Evolutionary conservation across 2,888 invertebrate species (phyloP), one percentile per base, ranked within the genome.

Genomic region (Celastrina argiolus): DNA sequence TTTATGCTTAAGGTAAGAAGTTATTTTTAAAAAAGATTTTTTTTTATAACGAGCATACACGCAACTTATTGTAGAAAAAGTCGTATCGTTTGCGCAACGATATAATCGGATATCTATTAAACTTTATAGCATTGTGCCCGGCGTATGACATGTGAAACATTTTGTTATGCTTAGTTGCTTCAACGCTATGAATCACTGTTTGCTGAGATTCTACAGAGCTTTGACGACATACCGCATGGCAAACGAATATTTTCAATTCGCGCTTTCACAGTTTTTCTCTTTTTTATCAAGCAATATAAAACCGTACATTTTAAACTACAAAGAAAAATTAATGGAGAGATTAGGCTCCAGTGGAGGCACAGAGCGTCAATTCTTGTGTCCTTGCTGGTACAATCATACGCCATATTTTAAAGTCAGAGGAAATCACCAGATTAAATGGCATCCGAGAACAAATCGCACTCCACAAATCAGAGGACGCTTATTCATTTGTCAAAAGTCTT

Each of bases 61-160:
- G 31, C 3, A 45, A 45, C 12, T 5, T 22, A 18, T 18, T 10
- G 5, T 6, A 45, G 0, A 45, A 51, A 64, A 8, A 7, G n/a
- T 65, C 56, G 56, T 65, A 41, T 65, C 65, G 56, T 58, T 41
- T 12, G 6, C 65, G 39, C 56, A 5, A 39, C 58, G 22, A 39
- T 65, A 28, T 58, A 36, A 58, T 28, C 39, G 41, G 16, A 56
- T 41, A 58, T 41, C 65, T 39, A 41, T 65, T 65, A 65, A 59
- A 65, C 56, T 65, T 65, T 65, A 65, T 41, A 41, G 65, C 65
- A 65, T 65, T 58, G 65, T 58, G 58, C 18, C 58, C 56, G 39
- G 56, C 65, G 56, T 56, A 65, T 65, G 65, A 65, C 58, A 65
- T 41, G 58, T 56, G 65, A 65, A 56, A 65, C 65, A 56, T 65